Evolutionary conservation across 2,888 invertebrate genomes (phyloP).

Genomic region (Sycophila texana): DNA sequence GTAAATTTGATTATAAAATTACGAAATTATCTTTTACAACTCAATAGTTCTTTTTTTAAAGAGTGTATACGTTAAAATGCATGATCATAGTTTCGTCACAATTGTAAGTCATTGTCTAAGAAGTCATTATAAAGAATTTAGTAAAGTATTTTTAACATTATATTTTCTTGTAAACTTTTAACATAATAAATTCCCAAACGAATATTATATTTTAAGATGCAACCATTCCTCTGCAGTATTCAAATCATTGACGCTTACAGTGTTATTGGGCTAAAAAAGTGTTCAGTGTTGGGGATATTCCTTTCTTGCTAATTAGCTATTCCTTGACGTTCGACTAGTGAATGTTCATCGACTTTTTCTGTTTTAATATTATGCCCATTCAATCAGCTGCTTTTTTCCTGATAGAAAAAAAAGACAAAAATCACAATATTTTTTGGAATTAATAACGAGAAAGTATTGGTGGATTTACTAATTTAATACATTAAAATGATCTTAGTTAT

Average conservation of each 20-base stretch:
- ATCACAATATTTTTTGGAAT: constrained; percentile 25
- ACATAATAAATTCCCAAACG: too few relatives aligned
- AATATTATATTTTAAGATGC: background rate
- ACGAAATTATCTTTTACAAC: too few relatives aligned
- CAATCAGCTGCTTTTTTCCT: constrained; percentile 12
- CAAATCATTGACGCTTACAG: constrained; percentile 31
- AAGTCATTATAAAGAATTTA: too few relatives aligned
- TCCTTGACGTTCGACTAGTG: constrained; percentile 30
- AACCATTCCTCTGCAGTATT: constrained; percentile 15
- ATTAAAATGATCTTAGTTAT: too few relatives aligned
- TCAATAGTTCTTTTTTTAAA: too few relatives aligned
- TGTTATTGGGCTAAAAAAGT: constrained; percentile 14
- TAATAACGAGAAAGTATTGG: constrained; percentile 4
- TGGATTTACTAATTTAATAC: background rate
- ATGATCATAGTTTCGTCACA: too few relatives aligned
- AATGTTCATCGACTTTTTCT: constrained; percentile 39
- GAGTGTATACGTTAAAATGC: too few relatives aligned
- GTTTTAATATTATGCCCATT: background rate
- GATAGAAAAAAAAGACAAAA: background rate
- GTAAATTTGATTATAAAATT: too few relatives aligned
- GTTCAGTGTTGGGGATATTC: background rate
- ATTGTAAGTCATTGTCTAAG: too few relatives aligned
- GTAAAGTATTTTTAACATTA: too few relatives aligned
- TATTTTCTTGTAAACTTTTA: too few relatives aligned
- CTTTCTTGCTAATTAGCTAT: constrained; percentile 35